Base-by-base conservation (phyloP, 1,140 invertebrate species). In the Luehdorfia chinensis region DNA sequence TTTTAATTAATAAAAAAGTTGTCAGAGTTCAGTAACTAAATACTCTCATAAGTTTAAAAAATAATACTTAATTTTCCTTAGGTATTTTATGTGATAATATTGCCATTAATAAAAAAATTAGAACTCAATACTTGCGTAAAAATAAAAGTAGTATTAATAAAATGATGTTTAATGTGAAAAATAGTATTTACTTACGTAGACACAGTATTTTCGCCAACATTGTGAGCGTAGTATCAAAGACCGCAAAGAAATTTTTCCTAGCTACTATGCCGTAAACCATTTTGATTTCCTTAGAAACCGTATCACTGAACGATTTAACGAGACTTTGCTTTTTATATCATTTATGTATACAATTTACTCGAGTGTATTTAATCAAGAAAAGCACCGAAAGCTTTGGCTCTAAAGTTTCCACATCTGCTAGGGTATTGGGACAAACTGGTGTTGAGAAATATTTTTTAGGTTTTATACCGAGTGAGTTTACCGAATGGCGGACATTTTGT, bases 141-240 rank as follows among this genome's bases (percentile, higher is more conserved):
- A n/a, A n/a, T n/a, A n/a, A n/a, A n/a, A n/a, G n/a, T n/a, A n/a
- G n/a, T n/a, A n/a, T n/a, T n/a, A n/a, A n/a, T n/a, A n/a, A n/a
- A n/a, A n/a, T n/a, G n/a, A n/a, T n/a, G n/a, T n/a, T n/a, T n/a
- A n/a, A n/a, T n/a, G n/a, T n/a, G 19, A 21, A 21, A 21, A 3
- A 21, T 21, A 50, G 49, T 57, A n/a, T n/a, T n/a, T n/a, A 81
- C 80, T 84, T 57, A 84, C 80, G 64, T 72, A 84, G 71, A 77
- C 66, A 84, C 32, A 78, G 50, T 15, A 84, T 49, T 53, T 75
- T 81, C 52, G 52, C 50, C 56, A 70, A 43, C 47, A 58, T 58
- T 27, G 48, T 27, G 43, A 67, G 63, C 14, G 65, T 59, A 27
- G 59, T 48, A 49, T 74, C 56, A 51, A 66, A 59, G 47, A 71